Conservation (phyloP, 2,888 invertebrate species). For the Conistra vaccinii region DNA sequence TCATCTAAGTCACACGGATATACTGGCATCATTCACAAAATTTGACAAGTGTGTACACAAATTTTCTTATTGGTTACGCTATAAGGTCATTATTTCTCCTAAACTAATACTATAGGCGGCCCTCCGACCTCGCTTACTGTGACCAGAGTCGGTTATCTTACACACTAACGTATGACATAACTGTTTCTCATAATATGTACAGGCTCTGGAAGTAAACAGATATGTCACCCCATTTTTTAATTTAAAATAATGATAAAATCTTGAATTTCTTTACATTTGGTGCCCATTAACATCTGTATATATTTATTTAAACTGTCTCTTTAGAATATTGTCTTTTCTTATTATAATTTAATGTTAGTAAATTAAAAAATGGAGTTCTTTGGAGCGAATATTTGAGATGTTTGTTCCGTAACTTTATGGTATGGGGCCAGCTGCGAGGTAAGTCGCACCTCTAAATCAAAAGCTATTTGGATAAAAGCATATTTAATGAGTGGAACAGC, state of each 20-base stretch:
- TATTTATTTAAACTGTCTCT: slow-evolving; percentile 40
- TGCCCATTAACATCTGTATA: slow-evolving; percentile 39
- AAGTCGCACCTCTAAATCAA: slow-evolving; percentile 56
- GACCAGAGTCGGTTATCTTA: slow-evolving; percentile 84
- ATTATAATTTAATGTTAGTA: slow-evolving; percentile 39
- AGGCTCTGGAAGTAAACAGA: slow-evolving; percentile 58
- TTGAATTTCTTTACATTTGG: slow-evolving; percentile 51
- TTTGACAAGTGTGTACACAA: slow-evolving; percentile 68
- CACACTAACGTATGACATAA: slow-evolving; percentile 70
- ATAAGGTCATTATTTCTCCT: slow-evolving; percentile 69
- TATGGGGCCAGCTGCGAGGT: slow-evolving; percentile 54
- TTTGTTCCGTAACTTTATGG: slow-evolving; percentile 47
- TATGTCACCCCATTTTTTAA: slow-evolving; percentile 63
- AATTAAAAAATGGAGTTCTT: slow-evolving; percentile 69
- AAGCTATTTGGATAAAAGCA: slow-evolving; percentile 55
- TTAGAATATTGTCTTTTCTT: slow-evolving; percentile 56
- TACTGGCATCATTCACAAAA: slow-evolving; percentile 49
- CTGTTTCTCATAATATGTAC: slow-evolving; percentile 61
- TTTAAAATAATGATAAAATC: slow-evolving; percentile 51
- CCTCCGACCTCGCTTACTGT: slow-evolving; percentile 83
- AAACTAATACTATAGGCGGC: slow-evolving; percentile 88
- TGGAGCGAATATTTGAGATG: slow-evolving; percentile 62
- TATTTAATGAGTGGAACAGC: slow-evolving; percentile 54
- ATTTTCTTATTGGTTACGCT: slow-evolving; percentile 60
- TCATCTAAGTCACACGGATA: slow-evolving; percentile 2